Base-by-base conservation (phyloP, 2,888 invertebrate genomes). In the Automeris io region DNA sequence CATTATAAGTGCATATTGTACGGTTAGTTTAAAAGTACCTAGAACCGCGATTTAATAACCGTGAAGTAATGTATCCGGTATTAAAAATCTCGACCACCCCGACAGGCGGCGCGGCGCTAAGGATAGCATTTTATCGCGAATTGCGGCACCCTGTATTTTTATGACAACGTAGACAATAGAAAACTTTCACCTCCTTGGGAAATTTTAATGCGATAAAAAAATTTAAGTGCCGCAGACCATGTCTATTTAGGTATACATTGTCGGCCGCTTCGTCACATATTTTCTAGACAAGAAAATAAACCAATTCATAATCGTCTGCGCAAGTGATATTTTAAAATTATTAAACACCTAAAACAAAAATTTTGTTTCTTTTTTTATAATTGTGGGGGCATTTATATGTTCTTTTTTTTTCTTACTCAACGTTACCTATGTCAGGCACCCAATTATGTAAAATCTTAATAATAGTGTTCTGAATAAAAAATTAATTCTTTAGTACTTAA, bases 121-220 rank as follows among this genome's bases (percentile, higher is more conserved):
- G 70, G 74, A 72, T 77, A 71, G 66, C 61, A 58, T 60, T 77
- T 80, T 81, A 81, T 81, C 79, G 70, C 69, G 62, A 67, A 70
- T 75, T 74, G 67, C 78, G 82, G 77, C 79, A 72, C 64, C 62
- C 60, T 53, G 51, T 68, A 73, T 79, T 80, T 78, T 76, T n/a
- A 76, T 69, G 61, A 65, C 63, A 59, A 51, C 61, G 62, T 64
- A 66, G 69, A 76, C 73, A 78, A 79, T 75, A 68, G 71, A 64
- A 71, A 80, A 74, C 72, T 78, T 73, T 77, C 71, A 74, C 75
- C 76, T 73, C 60, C 54, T 16, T 45, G 62, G 57, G 55, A 63
- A 59, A 60, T 57, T 67, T 75, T 73, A 59, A 51, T 60, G 60
- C 54, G 65, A 68, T 73, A 70, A 75, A 73, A 72, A 72, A 66